Base-by-base conservation (phyloP, 2,888 invertebrate genomes). In the Biston stratarius region DNA sequence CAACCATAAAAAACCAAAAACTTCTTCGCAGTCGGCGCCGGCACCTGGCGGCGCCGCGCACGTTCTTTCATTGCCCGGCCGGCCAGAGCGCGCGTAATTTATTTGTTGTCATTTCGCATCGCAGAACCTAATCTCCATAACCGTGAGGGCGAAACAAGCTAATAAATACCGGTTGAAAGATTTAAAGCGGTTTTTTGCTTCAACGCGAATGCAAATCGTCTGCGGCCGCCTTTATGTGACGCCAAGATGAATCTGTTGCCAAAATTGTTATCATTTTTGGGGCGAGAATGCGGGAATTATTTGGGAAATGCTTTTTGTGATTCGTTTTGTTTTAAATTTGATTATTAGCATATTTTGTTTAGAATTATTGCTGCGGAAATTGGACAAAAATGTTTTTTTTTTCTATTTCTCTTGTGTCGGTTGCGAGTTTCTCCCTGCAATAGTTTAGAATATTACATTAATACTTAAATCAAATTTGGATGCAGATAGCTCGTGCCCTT, bases 91-190 rank as follows among this genome's bases (percentile, higher is more conserved):
- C 11, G 40, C 14, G n/a, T 56, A 14, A 67, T 67, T 59, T 63
- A 67, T 63, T 48, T 63, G 49, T 44, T 63, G 67, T 67, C 67
- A 59, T 63, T 59, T 55, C 24, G 40, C 58, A 52, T 52, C 24
- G 61, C 56, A 33, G 14, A 57, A 47, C 53, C 51, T 66, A 38
- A 67, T 63, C 59, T 63, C 44, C 67, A 62, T 67, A 63, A 59
- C 63, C 59, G 63, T 63, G 56, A 60, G 49, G 52, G 62, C 67
- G 67, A 60, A 67, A 63, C 67, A 62, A 51, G 55, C 44, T 62
- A 63, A 67, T 67, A 67, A 67, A 67, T 63, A 67, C 59, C 59
- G 59, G 59, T 7, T 63, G 62, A 63, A 63, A 67, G 59, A 60
- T 63, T 63, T 63, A 63, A 51, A 49, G 67, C 44, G 24, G n/a